phyloP scores from a whole-genome alignment of 2,113 vertebrate genomes.

The Acanthisitta chloris region DNA sequence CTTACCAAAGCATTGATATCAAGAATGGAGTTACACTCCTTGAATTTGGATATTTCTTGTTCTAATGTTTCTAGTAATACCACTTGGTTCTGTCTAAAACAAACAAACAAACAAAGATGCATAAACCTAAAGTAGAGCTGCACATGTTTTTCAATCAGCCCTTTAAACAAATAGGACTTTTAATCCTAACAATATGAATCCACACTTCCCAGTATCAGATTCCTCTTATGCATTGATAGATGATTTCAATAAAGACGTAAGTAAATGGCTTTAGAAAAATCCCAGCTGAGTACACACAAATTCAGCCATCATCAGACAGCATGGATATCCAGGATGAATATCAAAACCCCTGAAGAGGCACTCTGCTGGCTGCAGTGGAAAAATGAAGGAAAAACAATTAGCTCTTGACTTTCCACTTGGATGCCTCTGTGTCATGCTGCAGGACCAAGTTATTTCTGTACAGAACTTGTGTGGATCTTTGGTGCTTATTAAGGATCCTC shows the following conservation, averaged over 20 bases:
- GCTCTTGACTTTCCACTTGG: not conserved
- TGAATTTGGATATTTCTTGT: constrained; percentile 95
- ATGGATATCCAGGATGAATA: not conserved
- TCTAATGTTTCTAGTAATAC: constrained; percentile 92
- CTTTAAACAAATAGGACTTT: not conserved
- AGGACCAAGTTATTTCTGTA: not conserved
- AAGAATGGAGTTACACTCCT: constrained; percentile 87
- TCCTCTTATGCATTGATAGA: not conserved
- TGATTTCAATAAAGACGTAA: not conserved
- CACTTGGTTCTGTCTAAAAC: constrained; percentile 92
- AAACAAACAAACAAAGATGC: not conserved
- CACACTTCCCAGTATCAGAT: not conserved
- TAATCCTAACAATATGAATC: not conserved
- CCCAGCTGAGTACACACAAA: not conserved
- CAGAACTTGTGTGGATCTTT: not conserved
- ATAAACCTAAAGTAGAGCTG: not conserved
- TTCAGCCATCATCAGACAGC: not conserved
- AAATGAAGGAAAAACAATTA: not conserved
- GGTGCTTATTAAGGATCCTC: not conserved
- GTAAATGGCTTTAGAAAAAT: not conserved
- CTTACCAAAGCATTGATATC: constrained; percentile 91
- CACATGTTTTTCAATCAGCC: not conserved
- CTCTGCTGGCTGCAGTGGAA: not conserved
- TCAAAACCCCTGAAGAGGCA: not conserved
- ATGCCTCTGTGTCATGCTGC: not conserved